Base-by-base conservation (phyloP, 2,797 vertebrate species). In the Chromis chromis region DNA sequence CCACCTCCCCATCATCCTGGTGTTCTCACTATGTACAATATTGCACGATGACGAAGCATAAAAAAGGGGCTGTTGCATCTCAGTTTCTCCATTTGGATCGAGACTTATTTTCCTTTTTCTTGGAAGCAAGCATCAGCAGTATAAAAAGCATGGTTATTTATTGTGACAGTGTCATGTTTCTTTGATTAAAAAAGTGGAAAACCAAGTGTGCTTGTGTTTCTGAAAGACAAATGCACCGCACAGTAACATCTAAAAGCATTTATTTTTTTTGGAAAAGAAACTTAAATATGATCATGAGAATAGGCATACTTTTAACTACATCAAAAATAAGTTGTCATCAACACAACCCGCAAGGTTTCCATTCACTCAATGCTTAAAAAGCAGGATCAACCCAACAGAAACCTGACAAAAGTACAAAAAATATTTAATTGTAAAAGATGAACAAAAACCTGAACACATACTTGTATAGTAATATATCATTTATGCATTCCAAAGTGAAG, bases 171-270 rank as follows among this genome's bases (percentile, higher is more conserved):
- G 93, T 95, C 93, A 94, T 90, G 86, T 93, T 94, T 93, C 87
- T 94, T 95, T 95, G 91, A 94, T 92, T 94, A 93, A 94, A 94
- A 87, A 80, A 86, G 72, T 75, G 33, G 28, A 79, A 91, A 90
- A 79, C 36, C 6, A 59, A 3, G 6, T 25, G 52, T 50, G 61
- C 48, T 36, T 60, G 48, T 75, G 60, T 78, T 71, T 65, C 28
- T 66, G 6, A 70, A 58, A 82, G 56, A 86, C 69, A 82, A 84
- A 79, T 31, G 55, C 65, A 73, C 63, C 65, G 55, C 49, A 65
- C 31, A 14, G 63, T 90, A 91, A 95, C 94, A 94, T 94, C 96
- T 97, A 96, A 94, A 87, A 96, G 95, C 93, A 93, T 97, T 97
- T 96, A 96, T 97, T 36, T 97, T n/a, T 13, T 39, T 5, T 27